phyloP scores from a whole-genome alignment of 2,888 invertebrate species.

The Yponomeuta malinellus region DNA sequence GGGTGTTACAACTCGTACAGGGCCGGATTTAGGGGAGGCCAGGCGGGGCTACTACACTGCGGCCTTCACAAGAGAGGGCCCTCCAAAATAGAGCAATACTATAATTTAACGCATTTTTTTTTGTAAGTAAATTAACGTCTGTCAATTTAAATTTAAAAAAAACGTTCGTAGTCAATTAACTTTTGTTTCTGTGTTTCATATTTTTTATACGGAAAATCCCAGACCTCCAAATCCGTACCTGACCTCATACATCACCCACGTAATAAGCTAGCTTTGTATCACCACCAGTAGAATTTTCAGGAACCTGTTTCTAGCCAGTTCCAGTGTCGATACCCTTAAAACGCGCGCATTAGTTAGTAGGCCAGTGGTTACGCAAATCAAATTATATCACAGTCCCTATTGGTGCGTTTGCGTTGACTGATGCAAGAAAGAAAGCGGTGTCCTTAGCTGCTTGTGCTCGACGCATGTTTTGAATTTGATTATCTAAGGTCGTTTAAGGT shows the following conservation, averaged over 20 bases:
- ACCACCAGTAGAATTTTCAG: not conserved
- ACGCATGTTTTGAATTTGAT: conserved; percentile 44
- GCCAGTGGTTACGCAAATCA: not conserved
- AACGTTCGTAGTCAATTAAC: no score
- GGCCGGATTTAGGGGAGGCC: no score
- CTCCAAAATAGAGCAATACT: no score
- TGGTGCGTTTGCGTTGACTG: conserved; percentile 30
- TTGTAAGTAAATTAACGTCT: no score
- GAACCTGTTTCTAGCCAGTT: not conserved
- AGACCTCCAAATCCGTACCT: no score
- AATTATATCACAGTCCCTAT: conserved; percentile 36
- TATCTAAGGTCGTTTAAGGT: conserved; percentile 30
- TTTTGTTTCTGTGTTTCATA: no score
- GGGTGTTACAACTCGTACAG: no score
- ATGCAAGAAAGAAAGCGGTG: conserved; percentile 64
- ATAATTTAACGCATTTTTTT: no score
- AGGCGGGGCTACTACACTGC: no score
- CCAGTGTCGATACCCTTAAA: not conserved
- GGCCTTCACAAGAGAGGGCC: no score
- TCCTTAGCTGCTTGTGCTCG: conserved; percentile 51
- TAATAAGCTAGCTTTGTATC: not conserved
- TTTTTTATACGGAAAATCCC: no score
- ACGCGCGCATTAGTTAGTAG: not conserved
- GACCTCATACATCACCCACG: not conserved
- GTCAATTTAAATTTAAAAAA: no score